Conservation (phyloP, 1,140 invertebrate genomes). For the Nasonia giraulti region DNA sequence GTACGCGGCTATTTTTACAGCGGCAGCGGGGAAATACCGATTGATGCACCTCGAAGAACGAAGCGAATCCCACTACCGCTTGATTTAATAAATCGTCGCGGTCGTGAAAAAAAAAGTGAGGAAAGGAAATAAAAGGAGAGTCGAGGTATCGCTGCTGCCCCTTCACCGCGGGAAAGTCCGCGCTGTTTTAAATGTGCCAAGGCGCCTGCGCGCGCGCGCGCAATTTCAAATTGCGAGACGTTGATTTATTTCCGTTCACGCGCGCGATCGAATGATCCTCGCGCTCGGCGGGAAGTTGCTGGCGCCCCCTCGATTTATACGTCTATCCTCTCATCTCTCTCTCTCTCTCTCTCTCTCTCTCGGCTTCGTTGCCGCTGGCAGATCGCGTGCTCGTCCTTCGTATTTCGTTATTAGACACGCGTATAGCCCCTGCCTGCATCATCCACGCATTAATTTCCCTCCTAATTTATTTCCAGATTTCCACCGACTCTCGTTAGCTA, state of each 20-base stretch:
- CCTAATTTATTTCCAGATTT: slow-evolving; percentile 46
- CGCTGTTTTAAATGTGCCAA: slow-evolving; percentile 45
- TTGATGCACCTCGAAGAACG: too few relatives aligned
- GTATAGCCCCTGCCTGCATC: background rate
- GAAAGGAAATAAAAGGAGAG: background rate
- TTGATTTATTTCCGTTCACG: slow-evolving; percentile 62
- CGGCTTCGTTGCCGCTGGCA: background rate
- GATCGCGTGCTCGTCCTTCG: slow-evolving; percentile 36
- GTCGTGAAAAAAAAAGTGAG: too few relatives aligned
- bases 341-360: background rate
- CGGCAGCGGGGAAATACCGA: too few relatives aligned
- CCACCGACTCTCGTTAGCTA: slow-evolving; percentile 23
- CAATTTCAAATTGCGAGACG: slow-evolving; percentile 61
- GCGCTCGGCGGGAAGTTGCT: background rate
- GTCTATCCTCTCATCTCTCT: slow-evolving; percentile 22
- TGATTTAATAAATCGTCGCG: too few relatives aligned
- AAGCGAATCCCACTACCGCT: too few relatives aligned
- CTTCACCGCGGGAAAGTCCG: background rate
- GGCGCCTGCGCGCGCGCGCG: slow-evolving; percentile 38
- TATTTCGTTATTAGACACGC: slow-evolving; percentile 42
- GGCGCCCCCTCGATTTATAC: background rate
- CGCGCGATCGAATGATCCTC: slow-evolving; percentile 36
- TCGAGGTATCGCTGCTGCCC: background rate
- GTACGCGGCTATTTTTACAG: too few relatives aligned
- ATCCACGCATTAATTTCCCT: slow-evolving; percentile 31